phyloP scores from a whole-genome alignment of 2,797 vertebrate species.

The Schizopygopsis pylzovi region DNA sequence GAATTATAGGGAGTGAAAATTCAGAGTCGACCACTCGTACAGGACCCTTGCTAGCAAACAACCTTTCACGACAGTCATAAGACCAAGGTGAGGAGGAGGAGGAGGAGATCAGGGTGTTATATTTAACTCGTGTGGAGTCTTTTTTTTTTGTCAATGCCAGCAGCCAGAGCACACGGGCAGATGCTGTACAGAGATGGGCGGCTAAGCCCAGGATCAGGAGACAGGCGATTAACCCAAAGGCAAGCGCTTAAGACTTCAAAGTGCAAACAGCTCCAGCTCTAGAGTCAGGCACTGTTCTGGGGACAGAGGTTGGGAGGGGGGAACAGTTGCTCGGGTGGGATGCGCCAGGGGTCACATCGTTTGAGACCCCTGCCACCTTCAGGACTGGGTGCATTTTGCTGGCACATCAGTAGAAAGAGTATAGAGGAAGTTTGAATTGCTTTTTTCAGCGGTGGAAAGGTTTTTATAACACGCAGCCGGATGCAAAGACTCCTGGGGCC shows the following conservation, averaged over 20 bases:
- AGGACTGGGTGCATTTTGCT: not conserved
- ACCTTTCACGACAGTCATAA: slow-evolving; percentile 46
- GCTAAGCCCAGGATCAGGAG: slow-evolving; percentile 77
- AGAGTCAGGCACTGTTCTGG: slow-evolving; percentile 60
- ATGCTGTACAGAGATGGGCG: slow-evolving; percentile 59
- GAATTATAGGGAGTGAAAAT: slow-evolving; percentile 28
- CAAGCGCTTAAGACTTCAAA: slow-evolving; percentile 81
- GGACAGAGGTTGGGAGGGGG: slow-evolving; percentile 43
- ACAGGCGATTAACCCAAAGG: slow-evolving; percentile 78
- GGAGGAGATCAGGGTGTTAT: slow-evolving; percentile 54
- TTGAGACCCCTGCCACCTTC: slow-evolving; percentile 31
- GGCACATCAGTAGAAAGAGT: slow-evolving; percentile 26
- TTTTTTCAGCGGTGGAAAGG: slow-evolving; percentile 25
- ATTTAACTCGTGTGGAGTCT: slow-evolving; percentile 55
- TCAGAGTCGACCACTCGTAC: slow-evolving; percentile 15
- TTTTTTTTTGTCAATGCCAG: slow-evolving; percentile 55
- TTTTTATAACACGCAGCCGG: slow-evolving; percentile 34
- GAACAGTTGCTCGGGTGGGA: slow-evolving; percentile 55
- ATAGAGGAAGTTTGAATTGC: slow-evolving; percentile 19
- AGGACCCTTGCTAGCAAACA: slow-evolving; percentile 40
- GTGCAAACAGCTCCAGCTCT: slow-evolving; percentile 69
- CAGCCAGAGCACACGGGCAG: slow-evolving; percentile 57
- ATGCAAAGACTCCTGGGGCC: slow-evolving; percentile 47
- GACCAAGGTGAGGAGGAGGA: slow-evolving; percentile 52
- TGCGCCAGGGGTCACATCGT: slow-evolving; percentile 38